Conservation (phyloP, 2,888 invertebrate genomes). For the Harmothoe impar region DNA sequence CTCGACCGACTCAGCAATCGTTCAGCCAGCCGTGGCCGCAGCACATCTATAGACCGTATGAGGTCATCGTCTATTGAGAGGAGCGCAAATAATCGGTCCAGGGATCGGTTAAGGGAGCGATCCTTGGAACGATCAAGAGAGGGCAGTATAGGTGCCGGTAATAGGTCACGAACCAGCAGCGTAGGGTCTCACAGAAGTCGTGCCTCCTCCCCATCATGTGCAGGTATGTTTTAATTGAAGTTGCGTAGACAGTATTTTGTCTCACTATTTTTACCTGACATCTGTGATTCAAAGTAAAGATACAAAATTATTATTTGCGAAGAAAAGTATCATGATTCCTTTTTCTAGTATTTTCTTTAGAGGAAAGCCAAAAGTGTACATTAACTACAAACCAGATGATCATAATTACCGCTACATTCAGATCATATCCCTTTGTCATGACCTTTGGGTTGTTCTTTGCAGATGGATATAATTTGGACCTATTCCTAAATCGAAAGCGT, state of each 20-base stretch:
- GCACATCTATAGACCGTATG: constrained; percentile 67
- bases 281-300: too few relatives aligned
- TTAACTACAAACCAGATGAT: too few relatives aligned
- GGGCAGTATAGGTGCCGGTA: constrained; percentile 26
- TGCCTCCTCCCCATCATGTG: constrained; percentile 60
- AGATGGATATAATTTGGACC: too few relatives aligned
- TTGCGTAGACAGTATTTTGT: not conserved
- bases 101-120: constrained; percentile 21
- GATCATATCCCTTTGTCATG: too few relatives aligned
- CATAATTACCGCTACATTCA: too few relatives aligned
- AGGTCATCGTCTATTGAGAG: constrained; percentile 73
- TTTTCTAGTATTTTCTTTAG: too few relatives aligned
- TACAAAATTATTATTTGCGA: too few relatives aligned
- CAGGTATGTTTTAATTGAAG: constrained; percentile 14
- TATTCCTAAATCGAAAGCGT: too few relatives aligned
- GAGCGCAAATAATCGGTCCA: not conserved
- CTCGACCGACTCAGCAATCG: not conserved
- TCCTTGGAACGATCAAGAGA: constrained; percentile 44
- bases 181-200: constrained; percentile 40
- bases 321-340: too few relatives aligned
- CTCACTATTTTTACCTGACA: too few relatives aligned
- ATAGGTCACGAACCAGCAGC: constrained; percentile 43
- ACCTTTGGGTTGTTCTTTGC: too few relatives aligned
- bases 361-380: too few relatives aligned
- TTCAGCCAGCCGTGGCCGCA: constrained; percentile 64